Evolutionary conservation across 2,888 invertebrate species (phyloP).

Genomic region (Dendrolimus houi): DNA sequence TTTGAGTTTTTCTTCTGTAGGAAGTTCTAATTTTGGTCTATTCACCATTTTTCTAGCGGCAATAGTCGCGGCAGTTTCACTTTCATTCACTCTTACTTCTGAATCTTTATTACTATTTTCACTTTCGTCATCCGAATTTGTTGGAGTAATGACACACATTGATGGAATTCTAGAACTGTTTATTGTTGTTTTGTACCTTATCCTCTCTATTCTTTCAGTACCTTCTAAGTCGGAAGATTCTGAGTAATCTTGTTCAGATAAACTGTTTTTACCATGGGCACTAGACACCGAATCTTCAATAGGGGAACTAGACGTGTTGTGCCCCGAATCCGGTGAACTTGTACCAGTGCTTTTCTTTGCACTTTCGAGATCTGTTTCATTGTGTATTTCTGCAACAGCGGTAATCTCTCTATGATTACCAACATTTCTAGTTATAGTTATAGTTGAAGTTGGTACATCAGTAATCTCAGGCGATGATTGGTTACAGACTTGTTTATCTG

Average conservation of each 20-base stretch:
- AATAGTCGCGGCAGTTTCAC: constrained; percentile 12
- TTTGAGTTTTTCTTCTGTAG: constrained; percentile 44
- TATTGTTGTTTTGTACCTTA: constrained; percentile 90
- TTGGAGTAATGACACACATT: constrained; percentile 93
- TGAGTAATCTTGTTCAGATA: constrained; percentile 88
- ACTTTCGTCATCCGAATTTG: constrained; percentile 90
- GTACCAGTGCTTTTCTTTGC: constrained; percentile 78
- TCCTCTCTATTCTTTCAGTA: constrained; percentile 90
- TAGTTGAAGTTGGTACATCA: constrained; percentile 41
- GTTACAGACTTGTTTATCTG: constrained; percentile 49
- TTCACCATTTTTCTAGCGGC: constrained; percentile 36
- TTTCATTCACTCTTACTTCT: constrained; percentile 22
- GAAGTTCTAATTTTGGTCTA: constrained; percentile 60
- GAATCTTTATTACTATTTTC: constrained; percentile 55
- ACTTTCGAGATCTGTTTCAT: constrained; percentile 57
- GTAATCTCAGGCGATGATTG: constrained; percentile 55
- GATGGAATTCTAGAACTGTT: constrained; percentile 93
- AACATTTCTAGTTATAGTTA: constrained; percentile 58
- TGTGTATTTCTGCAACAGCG: constrained; percentile 76
- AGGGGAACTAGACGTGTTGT: constrained; percentile 88
- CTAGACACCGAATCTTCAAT: constrained; percentile 84
- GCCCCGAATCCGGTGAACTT: constrained; percentile 87
- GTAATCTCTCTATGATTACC: constrained; percentile 72
- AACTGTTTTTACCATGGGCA: constrained; percentile 81
- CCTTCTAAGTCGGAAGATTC: constrained; percentile 92